Conservation (phyloP, 2,797 vertebrate genomes). For the Sebastes itinus region DNA sequence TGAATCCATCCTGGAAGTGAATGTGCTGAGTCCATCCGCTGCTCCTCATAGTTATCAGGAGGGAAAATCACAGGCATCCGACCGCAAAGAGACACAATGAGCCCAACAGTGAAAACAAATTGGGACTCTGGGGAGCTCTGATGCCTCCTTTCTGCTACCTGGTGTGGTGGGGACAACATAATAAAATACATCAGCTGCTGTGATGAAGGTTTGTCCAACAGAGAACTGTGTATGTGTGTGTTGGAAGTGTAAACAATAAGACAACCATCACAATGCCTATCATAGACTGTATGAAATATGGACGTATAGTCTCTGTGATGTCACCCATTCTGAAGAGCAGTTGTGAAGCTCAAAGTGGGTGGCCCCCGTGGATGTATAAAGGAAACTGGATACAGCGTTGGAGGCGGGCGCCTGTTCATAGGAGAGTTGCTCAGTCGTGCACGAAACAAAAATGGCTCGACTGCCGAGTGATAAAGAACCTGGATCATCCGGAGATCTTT, state of each 20-base stretch:
- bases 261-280: neutral
- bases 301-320: too few relatives aligned
- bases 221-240: neutral
- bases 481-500: too few relatives aligned
- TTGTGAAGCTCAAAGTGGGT: too few relatives aligned
- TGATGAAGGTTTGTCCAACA: neutral
- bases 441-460: too few relatives aligned
- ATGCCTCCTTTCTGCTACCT: conserved; percentile 27
- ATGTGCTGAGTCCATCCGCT: conserved; percentile 12
- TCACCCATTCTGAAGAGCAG: too few relatives aligned
- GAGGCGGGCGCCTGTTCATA: too few relatives aligned
- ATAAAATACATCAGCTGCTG: conserved; percentile 27
- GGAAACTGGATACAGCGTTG: too few relatives aligned
- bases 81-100: conserved; percentile 48
- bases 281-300: neutral
- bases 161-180: conserved; percentile 7
- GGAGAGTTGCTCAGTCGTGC: too few relatives aligned
- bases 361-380: too few relatives aligned
- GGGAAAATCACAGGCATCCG: conserved; percentile 51
- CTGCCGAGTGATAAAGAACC: too few relatives aligned
- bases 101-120: conserved; percentile 59
- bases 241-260: conserved; percentile 11
- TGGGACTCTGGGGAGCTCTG: conserved; percentile 49
- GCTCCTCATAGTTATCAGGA: conserved; percentile 29
- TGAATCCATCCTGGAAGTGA: conserved; percentile 18